Conservation (phyloP, 92 coral and sea anemone genomes). For the Porites rus region DNA sequence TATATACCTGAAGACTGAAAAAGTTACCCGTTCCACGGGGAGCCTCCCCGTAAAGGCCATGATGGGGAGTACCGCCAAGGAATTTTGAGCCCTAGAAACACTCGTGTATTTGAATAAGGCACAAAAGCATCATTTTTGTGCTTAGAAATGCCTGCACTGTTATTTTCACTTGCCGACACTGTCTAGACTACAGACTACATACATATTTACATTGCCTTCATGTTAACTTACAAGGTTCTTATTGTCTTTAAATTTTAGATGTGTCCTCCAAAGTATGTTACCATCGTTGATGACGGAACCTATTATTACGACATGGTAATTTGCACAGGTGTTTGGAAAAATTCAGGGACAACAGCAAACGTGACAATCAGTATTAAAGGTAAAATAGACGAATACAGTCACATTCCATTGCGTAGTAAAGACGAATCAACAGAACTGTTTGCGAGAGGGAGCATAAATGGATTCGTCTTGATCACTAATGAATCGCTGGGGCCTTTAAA, state of each 20-base stretch:
- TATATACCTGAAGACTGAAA: too few species aligned
- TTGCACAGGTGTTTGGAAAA: slow-evolving; percentile 33
- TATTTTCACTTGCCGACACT: too few species aligned
- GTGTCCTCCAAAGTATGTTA: slow-evolving; percentile 22
- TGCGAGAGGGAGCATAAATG: slow-evolving; percentile 60
- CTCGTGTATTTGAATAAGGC: too few species aligned
- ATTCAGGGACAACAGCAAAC: slow-evolving; percentile 37
- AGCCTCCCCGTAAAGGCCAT: too few species aligned
- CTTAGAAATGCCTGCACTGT: too few species aligned
- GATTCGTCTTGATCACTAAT: slow-evolving; percentile 28
- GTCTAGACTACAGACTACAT: background rate
- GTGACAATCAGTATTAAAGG: slow-evolving; percentile 28
- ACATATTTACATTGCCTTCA: background rate
- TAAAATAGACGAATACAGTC: background rate
- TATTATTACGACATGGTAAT: slow-evolving; percentile 31
- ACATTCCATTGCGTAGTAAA: background rate
- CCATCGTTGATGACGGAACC: background rate
- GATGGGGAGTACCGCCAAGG: too few species aligned
- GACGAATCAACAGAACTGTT: slow-evolving; percentile 14
- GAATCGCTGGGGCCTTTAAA: slow-evolving; percentile 39
- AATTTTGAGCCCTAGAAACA: too few species aligned
- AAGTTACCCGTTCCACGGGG: too few species aligned
- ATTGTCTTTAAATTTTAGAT: slow-evolving; percentile 5
- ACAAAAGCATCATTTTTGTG: too few species aligned
- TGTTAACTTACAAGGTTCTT: background rate